Evolutionary conservation across 2,797 vertebrate genomes (phyloP).

Genomic region (Rhinogobio ventralis): DNA sequence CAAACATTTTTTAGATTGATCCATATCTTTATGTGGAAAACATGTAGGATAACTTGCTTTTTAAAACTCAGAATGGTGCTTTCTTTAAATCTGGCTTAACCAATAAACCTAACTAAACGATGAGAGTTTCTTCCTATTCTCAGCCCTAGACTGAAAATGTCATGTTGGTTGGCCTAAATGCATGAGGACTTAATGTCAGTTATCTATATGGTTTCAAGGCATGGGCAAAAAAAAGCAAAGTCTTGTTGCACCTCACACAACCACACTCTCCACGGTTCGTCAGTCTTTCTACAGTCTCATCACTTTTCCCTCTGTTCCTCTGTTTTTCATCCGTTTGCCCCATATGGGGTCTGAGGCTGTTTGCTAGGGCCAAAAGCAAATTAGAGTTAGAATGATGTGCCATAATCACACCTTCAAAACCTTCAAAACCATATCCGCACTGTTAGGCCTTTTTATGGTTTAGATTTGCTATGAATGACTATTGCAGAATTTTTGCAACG

Average conservation of each 20-base stretch:
- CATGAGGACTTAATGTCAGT: slow-evolving; percentile 17
- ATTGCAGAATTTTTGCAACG: neutral
- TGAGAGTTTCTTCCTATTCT: neutral
- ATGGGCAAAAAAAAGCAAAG: neutral
- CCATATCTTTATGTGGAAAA: neutral
- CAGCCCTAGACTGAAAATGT: neutral
- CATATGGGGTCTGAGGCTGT: neutral
- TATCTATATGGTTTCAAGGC: slow-evolving; percentile 18
- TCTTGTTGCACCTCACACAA: slow-evolving; percentile 28
- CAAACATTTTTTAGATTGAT: neutral
- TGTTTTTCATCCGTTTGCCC: neutral
- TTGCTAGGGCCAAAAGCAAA: slow-evolving; percentile 20
- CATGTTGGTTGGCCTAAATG: slow-evolving; percentile 2
- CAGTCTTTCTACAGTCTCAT: slow-evolving; percentile 16
- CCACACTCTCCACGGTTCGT: slow-evolving; percentile 36
- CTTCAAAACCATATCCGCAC: slow-evolving; percentile 3
- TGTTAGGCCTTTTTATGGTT: neutral
- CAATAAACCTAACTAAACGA: neutral
- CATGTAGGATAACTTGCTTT: neutral
- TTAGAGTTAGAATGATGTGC: neutral
- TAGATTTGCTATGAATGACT: neutral
- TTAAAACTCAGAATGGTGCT: neutral
- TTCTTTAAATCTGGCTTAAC: neutral
- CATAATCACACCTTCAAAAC: slow-evolving; percentile 23
- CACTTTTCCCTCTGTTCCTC: slow-evolving; percentile 36